Base-by-base conservation (phyloP, 53 echinoderm and acorn worm genomes). In the Zoroaster sp. region DNA sequence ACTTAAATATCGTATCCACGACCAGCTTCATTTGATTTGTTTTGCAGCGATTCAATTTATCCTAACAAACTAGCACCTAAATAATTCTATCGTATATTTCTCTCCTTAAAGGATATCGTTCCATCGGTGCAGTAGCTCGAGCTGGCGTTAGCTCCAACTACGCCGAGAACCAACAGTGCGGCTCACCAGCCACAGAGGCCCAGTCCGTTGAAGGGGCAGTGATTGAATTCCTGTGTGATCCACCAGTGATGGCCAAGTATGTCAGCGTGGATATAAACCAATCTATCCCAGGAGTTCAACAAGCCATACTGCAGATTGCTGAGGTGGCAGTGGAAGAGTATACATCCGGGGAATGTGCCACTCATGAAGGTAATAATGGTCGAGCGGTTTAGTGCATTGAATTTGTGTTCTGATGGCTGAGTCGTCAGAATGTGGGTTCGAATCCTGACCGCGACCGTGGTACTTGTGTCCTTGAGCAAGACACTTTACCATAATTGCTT, bases 141-240 rank as follows among this genome's bases (percentile, higher is more conserved):
- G 63, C 63, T 28, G 63, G 63, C 63, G 30, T 59, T 28, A 21
- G 28, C 3, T 28, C 28, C 10, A 59, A 21, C 8, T 70, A 44
- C 28, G 47, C 85, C 70, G 35, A 47, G 2, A 85, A 85, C 25
- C 35, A 85, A 21, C 66, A 69, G 38, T 85, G 85, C 33, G 85
- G 85, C 17, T 31, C 5, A 17, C 85, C 85, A 2, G 85, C 85
- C n/a, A 85, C 72, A 2, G 69, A 20, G 51, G 69, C 32, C 11
- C 85, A 85, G 70, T 71, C 85, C n/a, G 36, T 9, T 30, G 4
- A 1, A 4, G 85, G 85, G 3, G 37, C 47, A 10, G 33, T 6
- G 21, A 30, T 70, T 8, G 46, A 18, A n/a, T 85, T 85, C 20
- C n/a, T 70, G 53, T 85, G 85, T n/a, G 67, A 67, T 23, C n/a